A percentile compares a stretch with the other conserved stretches of the same genome.
Conservation (phyloP, 2,888 invertebrate genomes). For the Philaethria dido region DNA sequence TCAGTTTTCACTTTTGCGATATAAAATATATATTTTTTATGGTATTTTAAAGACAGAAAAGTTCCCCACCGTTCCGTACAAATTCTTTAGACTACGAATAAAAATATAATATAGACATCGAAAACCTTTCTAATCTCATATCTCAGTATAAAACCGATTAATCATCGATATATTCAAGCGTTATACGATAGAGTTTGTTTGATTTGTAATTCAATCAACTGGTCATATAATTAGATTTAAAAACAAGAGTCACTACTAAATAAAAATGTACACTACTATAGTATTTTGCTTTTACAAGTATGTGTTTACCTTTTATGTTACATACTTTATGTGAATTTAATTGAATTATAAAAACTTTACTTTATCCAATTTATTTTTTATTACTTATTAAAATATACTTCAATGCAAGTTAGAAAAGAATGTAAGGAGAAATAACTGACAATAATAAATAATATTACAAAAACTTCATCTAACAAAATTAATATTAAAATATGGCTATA, state of each 20-base stretch:
- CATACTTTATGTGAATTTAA: too few relatives aligned
- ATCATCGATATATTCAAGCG: constrained; percentile 28
- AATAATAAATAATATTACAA: too few relatives aligned
- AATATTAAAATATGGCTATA: too few relatives aligned
- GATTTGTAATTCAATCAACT: constrained; percentile 40
- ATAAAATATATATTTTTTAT: neutral
- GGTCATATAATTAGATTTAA: constrained; percentile 36
- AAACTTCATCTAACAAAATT: too few relatives aligned
- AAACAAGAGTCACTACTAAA: constrained; percentile 26
- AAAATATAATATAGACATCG: constrained; percentile 3
- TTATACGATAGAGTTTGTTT: constrained; percentile 27
- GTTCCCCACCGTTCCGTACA: neutral
- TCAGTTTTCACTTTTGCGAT: too few relatives aligned
- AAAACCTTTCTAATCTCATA: constrained; percentile 28
- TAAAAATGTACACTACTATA: constrained; percentile 33
- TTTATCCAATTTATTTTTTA: too few relatives aligned
- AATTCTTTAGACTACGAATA: neutral
- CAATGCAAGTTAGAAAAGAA: too few relatives aligned
- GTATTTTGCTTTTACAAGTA: constrained; percentile 29
- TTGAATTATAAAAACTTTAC: too few relatives aligned
- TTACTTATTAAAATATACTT: too few relatives aligned
- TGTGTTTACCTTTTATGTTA: too few relatives aligned
- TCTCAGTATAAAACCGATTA: constrained; percentile 27
- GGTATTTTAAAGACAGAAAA: too few relatives aligned
- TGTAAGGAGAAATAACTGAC: too few relatives aligned